These are phyloP conservation scores for Habrosyne pyritoides DNA, from an alignment of 2,888 invertebrate genomes.

Conservation along the genomic window DNA sequence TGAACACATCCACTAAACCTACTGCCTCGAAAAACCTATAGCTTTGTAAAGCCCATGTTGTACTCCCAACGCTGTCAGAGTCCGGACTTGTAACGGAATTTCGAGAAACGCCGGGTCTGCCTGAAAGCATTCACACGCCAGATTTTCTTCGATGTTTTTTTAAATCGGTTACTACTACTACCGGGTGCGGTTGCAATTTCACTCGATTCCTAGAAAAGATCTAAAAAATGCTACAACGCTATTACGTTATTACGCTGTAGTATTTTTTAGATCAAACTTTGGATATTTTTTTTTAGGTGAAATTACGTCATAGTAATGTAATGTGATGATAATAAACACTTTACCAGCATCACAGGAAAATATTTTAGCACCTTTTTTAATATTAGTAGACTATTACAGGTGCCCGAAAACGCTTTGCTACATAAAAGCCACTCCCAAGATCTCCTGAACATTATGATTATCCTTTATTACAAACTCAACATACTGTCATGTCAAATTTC, in stretches of 20 bases:
- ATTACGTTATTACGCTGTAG: too few species aligned
- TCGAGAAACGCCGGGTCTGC: not conserved
- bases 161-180: not conserved
- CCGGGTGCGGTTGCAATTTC: not conserved
- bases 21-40: constrained; percentile 46
- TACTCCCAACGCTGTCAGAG: not conserved
- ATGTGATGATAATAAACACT: too few species aligned
- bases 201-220: not conserved
- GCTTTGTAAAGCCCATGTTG: constrained; percentile 39
- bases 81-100: not conserved
- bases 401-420: too few species aligned
- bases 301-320: too few species aligned
- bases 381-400: too few species aligned
- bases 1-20: constrained; percentile 48
- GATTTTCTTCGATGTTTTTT: not conserved
- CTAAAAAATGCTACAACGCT: too few species aligned
- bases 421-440: too few species aligned
- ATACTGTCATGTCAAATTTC: not conserved
- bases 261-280: too few species aligned
- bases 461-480: not conserved
- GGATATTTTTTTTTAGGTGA: too few species aligned
- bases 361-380: too few species aligned
- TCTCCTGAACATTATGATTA: not conserved
- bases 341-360: too few species aligned
- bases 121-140: not conserved